Percentiles rank a stretch among this genome's conserved stretches.
phyloP scores from a whole-genome alignment of 2,797 vertebrate species.

The Lepilemur ruficaudatus region DNA sequence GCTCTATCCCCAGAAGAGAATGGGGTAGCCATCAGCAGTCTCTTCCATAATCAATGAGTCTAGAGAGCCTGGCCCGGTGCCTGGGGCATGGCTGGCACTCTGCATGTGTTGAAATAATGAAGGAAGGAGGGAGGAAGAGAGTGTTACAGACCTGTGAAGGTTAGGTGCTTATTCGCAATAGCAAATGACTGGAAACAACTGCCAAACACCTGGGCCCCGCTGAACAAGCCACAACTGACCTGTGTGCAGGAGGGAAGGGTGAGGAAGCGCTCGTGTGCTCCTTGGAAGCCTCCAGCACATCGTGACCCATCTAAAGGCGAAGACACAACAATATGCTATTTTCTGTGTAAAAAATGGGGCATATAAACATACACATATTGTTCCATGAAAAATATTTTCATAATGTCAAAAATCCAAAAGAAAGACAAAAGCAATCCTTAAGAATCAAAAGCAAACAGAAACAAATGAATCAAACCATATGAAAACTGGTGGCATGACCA shows the following conservation, averaged over 20 bases:
- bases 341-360: background rate
- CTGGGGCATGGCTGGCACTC: background rate
- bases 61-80: background rate
- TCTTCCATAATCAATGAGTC: background rate
- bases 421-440: background rate
- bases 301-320: background rate
- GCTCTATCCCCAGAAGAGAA: background rate
- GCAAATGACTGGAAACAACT: background rate
- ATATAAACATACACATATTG: background rate
- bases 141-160: background rate
- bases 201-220: background rate
- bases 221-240: background rate
- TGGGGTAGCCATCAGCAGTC: background rate
- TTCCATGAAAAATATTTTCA: background rate
- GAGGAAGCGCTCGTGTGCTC: too few relatives aligned
- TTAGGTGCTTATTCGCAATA: background rate
- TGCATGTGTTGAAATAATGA: background rate
- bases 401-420: background rate
- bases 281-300: too few relatives aligned
- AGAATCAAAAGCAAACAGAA: background rate
- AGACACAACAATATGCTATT: background rate
- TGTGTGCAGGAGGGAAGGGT: background rate
- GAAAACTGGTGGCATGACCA: background rate
- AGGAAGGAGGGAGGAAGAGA: background rate
- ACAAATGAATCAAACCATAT: background rate